Evolutionary conservation across 2,797 vertebrate genomes (phyloP).

Genomic region (Smutsia gigantea): DNA sequence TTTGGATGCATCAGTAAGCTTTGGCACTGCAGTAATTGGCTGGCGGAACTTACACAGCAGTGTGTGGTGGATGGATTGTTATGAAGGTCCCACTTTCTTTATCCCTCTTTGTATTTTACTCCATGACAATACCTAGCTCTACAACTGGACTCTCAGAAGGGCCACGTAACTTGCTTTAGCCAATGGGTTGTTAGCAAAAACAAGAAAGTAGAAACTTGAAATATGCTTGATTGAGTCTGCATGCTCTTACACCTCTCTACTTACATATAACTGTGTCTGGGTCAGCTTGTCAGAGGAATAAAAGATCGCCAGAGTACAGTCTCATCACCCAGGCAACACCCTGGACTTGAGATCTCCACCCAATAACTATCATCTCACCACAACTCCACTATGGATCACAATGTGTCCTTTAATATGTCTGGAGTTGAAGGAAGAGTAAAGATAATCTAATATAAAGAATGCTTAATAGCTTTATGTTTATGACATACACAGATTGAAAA

Average conservation of each 20-base stretch:
- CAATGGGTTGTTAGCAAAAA: background rate
- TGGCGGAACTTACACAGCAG: background rate
- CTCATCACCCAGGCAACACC: background rate
- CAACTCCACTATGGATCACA: background rate
- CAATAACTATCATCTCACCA: rapidly evolving
- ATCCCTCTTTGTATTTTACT: rapidly evolving
- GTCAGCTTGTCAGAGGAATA: background rate
- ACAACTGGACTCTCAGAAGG: background rate
- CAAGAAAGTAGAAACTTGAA: background rate
- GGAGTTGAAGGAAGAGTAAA: background rate
- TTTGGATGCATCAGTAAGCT: background rate
- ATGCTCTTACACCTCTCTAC: background rate
- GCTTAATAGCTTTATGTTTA: background rate
- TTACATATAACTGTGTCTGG: background rate
- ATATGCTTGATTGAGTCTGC: background rate
- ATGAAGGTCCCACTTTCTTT: background rate
- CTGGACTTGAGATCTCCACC: background rate
- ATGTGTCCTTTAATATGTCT: background rate
- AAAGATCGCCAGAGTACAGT: background rate
- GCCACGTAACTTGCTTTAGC: background rate
- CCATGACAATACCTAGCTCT: background rate
- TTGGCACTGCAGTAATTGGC: background rate
- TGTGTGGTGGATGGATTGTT: background rate
- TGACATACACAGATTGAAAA: background rate
- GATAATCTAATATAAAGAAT: background rate